Percentiles rank a stretch among this genome's conserved stretches.
Conservation (phyloP, 1,140 invertebrate genomes). For the Fopius arisanus region DNA sequence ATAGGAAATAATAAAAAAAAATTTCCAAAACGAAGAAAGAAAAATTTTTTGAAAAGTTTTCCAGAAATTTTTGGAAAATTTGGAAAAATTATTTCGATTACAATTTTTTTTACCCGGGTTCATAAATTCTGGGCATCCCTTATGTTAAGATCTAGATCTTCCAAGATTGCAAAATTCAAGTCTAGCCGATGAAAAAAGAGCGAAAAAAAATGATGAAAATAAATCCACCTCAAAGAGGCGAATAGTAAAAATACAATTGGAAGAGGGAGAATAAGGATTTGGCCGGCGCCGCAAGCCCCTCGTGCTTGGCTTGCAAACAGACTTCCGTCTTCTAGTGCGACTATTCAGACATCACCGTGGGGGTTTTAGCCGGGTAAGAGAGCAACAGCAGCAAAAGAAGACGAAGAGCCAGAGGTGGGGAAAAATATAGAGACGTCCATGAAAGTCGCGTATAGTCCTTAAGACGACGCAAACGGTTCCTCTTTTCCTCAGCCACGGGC, state of each 20-base stretch:
- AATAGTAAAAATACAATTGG: not conserved
- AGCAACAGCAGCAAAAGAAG: slow-evolving; percentile 30
- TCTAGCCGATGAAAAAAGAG: too few relatives aligned
- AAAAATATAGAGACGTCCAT: slow-evolving; percentile 44
- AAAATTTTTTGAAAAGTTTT: too few relatives aligned
- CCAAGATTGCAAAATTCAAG: too few relatives aligned
- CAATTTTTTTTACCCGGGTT: too few relatives aligned
- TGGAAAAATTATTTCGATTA: too few relatives aligned
- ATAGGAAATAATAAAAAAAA: too few relatives aligned
- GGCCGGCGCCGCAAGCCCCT: slow-evolving; percentile 56
- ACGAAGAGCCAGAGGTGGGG: slow-evolving; percentile 41
- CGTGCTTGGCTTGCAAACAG: slow-evolving; percentile 65
- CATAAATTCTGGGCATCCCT: too few relatives aligned
- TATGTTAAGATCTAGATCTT: too few relatives aligned
- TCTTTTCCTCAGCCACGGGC: slow-evolving; percentile 17
- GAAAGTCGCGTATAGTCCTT: slow-evolving; percentile 19
- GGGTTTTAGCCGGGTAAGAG: slow-evolving; percentile 42
- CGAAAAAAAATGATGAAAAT: too few relatives aligned
- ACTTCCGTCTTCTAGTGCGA: slow-evolving; percentile 61
- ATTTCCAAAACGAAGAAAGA: too few relatives aligned
- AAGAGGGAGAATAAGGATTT: slow-evolving; percentile 57
- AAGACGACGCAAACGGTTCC: not conserved
- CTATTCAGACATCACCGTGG: slow-evolving; percentile 59
- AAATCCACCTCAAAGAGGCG: too few relatives aligned
- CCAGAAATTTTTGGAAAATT: too few relatives aligned